Evolutionary conservation across 1,140 invertebrate species (phyloP), one percentile per base, ranked within the genome.

Genomic region (Euwallacea similis): DNA sequence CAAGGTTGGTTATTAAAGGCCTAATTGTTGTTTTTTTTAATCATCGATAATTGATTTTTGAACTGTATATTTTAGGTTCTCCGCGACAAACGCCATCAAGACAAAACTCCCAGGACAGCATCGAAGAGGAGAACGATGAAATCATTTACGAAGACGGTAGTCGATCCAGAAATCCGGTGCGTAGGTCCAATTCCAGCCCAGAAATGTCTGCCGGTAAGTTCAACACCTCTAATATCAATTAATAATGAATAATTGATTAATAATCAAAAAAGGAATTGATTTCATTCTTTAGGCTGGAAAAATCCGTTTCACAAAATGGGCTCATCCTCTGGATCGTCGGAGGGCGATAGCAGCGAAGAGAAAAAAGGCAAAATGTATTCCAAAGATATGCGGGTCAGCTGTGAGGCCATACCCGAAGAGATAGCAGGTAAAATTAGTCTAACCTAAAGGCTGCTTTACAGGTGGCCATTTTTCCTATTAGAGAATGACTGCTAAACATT

Each of bases 401-500:
- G 91, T 81, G 93, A 94, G 84, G 92, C 93, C 50, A 95, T 95
- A 74, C 93, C 93, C 7, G 93, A 95, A 84, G 93, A 95, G 86
- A 92, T 92, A 78, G 87, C 85, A 50, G 88, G 86, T 72, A 16
- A 60, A 33, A 33, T 33, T 33, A 4, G 21, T 33, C 82, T 85
- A 81, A 85, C 86, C 69, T 85, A 85, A 55, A 60, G 53, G 4
- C 42, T 67, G 13, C 56, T 58, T 41, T 54, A 6, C 16, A 54
- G 9, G 2, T 50, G 13, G 6, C 13, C 9, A 50, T 6, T 2
- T 11, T 50, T 10, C 13, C 9, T 6, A 6, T 50, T 50, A 2
- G 46, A 50, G 21, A 33, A 33, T 4, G 21, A 33, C 21, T 33
- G 21, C 21, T 4, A 33, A 1, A 33, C 21, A 33, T 33, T 33